These are phyloP conservation scores for Tiliacea citrago DNA, from an alignment of 2,888 invertebrate genomes.

Conservation along the genomic window DNA sequence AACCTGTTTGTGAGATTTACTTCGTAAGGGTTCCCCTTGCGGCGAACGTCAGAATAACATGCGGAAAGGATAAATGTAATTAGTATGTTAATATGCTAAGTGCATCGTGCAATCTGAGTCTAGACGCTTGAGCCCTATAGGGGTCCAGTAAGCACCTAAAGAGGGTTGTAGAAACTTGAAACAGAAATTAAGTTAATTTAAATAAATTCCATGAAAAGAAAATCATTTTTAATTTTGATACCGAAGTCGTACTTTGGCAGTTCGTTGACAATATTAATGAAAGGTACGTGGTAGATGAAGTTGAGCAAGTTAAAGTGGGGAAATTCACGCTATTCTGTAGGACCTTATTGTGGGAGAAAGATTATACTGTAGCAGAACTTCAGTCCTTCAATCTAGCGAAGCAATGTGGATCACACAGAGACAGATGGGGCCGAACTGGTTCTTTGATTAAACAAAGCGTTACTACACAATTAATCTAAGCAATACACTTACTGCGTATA, in stretches of 20 bases:
- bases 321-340: not conserved
- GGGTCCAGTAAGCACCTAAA: slow-evolving; percentile 33
- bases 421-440: slow-evolving; percentile 1
- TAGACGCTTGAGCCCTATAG: slow-evolving; percentile 57
- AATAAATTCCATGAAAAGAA: slow-evolving; percentile 18
- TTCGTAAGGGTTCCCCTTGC: slow-evolving; percentile 25
- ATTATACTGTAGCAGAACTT: not conserved
- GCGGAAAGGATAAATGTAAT: slow-evolving; percentile 56
- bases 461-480: slow-evolving; percentile 36
- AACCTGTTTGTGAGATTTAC: slow-evolving; percentile 28
- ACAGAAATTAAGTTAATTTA: slow-evolving; percentile 33
- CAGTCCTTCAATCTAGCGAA: not conserved
- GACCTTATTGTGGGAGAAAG: not conserved
- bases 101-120: slow-evolving; percentile 63
- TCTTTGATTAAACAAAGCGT: slow-evolving; percentile 27
- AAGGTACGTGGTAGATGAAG: not conserved
- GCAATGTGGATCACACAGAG: not conserved
- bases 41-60: slow-evolving; percentile 43
- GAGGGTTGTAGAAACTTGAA: slow-evolving; percentile 32
- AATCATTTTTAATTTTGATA: slow-evolving; percentile 18
- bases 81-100: slow-evolving; percentile 64
- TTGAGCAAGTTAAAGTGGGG: not conserved
- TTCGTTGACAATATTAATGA: not conserved
- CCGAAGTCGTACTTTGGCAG: not conserved
- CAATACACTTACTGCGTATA: slow-evolving; percentile 41